phyloP scores from a whole-genome alignment of 2,888 invertebrate genomes.

The Tuta absoluta region DNA sequence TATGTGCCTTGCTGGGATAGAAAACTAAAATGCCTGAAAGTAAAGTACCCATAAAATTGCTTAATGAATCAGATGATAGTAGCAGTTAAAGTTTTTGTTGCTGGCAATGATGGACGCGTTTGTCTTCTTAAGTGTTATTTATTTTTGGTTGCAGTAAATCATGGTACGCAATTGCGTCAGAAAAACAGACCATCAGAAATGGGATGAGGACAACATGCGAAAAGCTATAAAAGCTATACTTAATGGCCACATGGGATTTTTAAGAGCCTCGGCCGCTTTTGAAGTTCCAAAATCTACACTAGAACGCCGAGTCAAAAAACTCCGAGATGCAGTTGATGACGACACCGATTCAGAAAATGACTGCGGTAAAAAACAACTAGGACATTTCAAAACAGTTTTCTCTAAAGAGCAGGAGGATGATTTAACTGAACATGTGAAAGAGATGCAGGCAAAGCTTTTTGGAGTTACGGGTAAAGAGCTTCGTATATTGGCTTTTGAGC shows the following conservation, averaged over 20 bases:
- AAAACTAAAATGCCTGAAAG: no score
- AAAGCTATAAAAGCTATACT: constrained; percentile 29
- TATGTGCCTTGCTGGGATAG: no score
- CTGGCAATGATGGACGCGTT: no score
- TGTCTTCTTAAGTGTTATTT: not conserved
- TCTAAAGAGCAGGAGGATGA: constrained; percentile 30
- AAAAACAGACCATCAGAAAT: constrained; percentile 29
- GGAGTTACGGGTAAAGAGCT: no score
- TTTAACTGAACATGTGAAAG: constrained; percentile 28
- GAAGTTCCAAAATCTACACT: constrained; percentile 30
- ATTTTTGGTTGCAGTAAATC: constrained; percentile 8
- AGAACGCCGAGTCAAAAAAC: constrained; percentile 31
- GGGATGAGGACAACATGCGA: constrained; percentile 30
- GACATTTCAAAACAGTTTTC: constrained; percentile 32
- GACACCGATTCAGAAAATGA: constrained; percentile 31
- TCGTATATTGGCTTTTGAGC: constrained; percentile 30
- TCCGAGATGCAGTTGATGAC: constrained; percentile 10
- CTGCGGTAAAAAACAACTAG: constrained; percentile 30
- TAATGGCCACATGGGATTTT: constrained; percentile 29
- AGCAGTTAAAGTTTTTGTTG: no score
- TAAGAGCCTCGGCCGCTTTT: constrained; percentile 29
- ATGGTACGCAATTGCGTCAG: constrained; percentile 29
- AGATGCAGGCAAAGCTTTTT: constrained; percentile 31
- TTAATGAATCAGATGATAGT: no score
- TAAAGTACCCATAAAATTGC: no score